Percentiles rank a stretch among this genome's conserved stretches.
These are phyloP conservation scores for Drosophila mayaguana DNA, from an alignment of 2,888 invertebrate species.

Conservation along the genomic window DNA sequence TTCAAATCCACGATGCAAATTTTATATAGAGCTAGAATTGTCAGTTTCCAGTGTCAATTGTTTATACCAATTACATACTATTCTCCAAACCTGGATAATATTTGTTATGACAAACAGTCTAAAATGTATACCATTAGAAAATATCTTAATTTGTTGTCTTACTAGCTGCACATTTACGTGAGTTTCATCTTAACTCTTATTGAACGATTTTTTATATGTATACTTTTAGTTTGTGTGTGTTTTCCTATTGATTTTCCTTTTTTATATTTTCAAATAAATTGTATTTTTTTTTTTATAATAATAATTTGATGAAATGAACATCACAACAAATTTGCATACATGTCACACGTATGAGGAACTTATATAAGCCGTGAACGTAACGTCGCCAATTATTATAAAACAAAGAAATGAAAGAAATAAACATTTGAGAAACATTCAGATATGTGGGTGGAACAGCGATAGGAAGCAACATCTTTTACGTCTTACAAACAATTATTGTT, in stretches of 20 bases:
- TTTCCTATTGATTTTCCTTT: slow-evolving; percentile 42
- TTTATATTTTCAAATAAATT: slow-evolving; percentile 27
- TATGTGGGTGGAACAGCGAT: slow-evolving; percentile 52
- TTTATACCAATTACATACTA: slow-evolving; percentile 1
- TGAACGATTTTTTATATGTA: slow-evolving; percentile 25
- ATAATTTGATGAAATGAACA: slow-evolving; percentile 44
- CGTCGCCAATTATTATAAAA: slow-evolving; percentile 72
- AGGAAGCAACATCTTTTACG: slow-evolving; percentile 66
- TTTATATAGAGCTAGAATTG: slow-evolving; percentile 1
- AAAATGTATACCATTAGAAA: slow-evolving; percentile 4
- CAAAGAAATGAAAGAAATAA: slow-evolving; percentile 40
- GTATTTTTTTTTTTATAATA: slow-evolving; percentile 46
- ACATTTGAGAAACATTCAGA: slow-evolving; percentile 48
- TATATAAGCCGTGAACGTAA: slow-evolving; percentile 72
- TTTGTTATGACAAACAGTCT: slow-evolving; percentile 5
- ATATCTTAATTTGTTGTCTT: slow-evolving; percentile 15
- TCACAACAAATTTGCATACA: slow-evolving; percentile 55
- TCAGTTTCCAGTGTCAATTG: slow-evolving; percentile 44
- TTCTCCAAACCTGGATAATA: slow-evolving; percentile 8
- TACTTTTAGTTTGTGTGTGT: slow-evolving; percentile 69
- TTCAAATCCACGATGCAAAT: background rate
- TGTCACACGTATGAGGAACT: slow-evolving; percentile 47
- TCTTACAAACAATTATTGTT: slow-evolving; percentile 76
- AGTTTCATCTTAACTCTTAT: slow-evolving; percentile 3
- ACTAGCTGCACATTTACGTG: slow-evolving; percentile 19